phyloP scores from a whole-genome alignment of 2,888 invertebrate species.

The Brenthis ino region DNA sequence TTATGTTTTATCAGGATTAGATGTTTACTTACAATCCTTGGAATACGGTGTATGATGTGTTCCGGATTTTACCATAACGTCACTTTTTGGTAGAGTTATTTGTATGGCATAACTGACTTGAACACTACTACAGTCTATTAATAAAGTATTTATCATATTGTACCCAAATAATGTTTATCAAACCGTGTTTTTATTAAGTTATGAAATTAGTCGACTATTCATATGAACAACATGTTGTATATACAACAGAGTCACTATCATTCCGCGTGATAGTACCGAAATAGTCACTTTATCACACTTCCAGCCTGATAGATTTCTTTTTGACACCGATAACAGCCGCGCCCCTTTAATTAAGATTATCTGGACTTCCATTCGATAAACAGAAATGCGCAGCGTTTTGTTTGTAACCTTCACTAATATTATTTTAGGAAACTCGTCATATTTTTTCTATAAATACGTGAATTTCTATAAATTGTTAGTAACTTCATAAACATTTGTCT shows the following conservation, averaged over 20 bases:
- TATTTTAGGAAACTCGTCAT: slow-evolving; percentile 9
- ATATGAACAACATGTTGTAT: background rate
- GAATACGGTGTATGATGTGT: background rate
- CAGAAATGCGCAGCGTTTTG: slow-evolving; percentile 38
- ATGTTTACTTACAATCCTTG: background rate
- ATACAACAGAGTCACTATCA: slow-evolving; percentile 11
- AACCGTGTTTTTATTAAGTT: slow-evolving; percentile 5
- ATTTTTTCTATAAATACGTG: background rate
- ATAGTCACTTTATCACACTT: slow-evolving; percentile 28
- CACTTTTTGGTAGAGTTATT: no score
- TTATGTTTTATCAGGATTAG: background rate
- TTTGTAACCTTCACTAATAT: slow-evolving; percentile 13
- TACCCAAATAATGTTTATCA: slow-evolving; percentile 14
- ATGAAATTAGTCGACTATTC: slow-evolving; percentile 16
- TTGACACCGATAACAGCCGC: slow-evolving; percentile 55
- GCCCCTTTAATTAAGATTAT: slow-evolving; percentile 73
- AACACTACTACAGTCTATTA: no score
- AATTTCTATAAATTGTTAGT: no score
- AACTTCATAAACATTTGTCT: no score
- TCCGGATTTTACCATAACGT: background rate
- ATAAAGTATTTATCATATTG: no score
- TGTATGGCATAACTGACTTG: no score
- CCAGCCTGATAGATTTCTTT: slow-evolving; percentile 28
- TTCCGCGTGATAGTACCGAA: slow-evolving; percentile 24
- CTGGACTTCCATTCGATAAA: slow-evolving; percentile 58